phyloP scores from a whole-genome alignment of 2,888 invertebrate genomes.

The Papilio gigon region DNA sequence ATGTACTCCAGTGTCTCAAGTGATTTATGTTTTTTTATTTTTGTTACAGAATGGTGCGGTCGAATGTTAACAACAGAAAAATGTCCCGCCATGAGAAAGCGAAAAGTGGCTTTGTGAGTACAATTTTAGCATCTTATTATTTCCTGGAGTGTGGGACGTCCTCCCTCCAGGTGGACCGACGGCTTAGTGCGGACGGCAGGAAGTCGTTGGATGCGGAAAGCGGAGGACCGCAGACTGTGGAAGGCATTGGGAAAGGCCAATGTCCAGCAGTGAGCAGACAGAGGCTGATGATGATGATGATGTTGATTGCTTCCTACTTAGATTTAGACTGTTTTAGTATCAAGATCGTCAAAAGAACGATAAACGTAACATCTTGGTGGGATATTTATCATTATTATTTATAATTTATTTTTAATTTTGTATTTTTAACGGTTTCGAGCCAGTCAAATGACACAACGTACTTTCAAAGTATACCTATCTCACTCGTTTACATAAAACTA shows the following conservation, averaged over 20 bases:
- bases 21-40: conserved; percentile 26
- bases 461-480: not conserved
- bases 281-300: no score
- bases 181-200: no score
- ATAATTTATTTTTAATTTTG: conserved; percentile 21
- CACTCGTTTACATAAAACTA: not conserved
- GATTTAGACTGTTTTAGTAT: not conserved
- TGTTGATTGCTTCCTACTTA: not conserved
- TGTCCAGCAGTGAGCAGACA: no score
- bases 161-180: no score
- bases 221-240: no score
- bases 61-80: conserved; percentile 74
- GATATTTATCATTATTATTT: not conserved
- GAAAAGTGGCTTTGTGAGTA: conserved; percentile 85
- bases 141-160: no score
- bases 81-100: conserved; percentile 85
- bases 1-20: no score
- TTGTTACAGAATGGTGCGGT: conserved; percentile 75
- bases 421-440: not conserved
- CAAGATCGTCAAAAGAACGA: not conserved
- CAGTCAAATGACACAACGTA: conserved; percentile 5
- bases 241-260: no score
- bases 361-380: not conserved
- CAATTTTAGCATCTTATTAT: conserved; percentile 9
- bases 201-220: no score